A percentile compares a stretch with the other conserved stretches of the same genome.
Evolutionary conservation across 2,888 invertebrate species (phyloP).

Genomic region (Acanthosepion pharaonis): DNA sequence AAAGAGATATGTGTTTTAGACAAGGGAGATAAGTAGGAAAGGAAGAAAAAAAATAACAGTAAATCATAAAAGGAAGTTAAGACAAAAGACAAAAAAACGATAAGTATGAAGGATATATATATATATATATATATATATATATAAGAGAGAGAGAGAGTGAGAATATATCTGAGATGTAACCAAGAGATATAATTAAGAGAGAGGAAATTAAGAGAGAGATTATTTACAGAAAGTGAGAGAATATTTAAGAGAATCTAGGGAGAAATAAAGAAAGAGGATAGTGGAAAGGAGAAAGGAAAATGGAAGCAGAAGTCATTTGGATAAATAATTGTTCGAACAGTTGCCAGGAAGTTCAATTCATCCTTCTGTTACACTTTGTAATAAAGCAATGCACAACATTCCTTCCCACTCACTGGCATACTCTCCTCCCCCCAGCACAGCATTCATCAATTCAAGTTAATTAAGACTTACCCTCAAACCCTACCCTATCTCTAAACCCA

Average conservation of each 20-base stretch:
- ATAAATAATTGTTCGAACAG: constrained; percentile 8
- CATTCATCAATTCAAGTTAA: constrained; percentile 33
- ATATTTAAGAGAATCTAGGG: background rate
- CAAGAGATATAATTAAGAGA: background rate
- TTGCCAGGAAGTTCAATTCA: constrained; percentile 33
- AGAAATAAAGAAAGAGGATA: background rate
- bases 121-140: background rate
- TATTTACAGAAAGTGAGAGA: background rate
- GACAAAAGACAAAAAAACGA: no score
- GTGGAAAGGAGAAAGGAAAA: background rate
- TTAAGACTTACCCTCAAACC: constrained; percentile 33
- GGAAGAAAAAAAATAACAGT: background rate
- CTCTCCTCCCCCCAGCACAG: background rate
- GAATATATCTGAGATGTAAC: background rate
- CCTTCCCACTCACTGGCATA: background rate
- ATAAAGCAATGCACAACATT: constrained; percentile 33
- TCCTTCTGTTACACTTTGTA: constrained; percentile 33
- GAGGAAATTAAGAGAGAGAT: constrained; percentile 10
- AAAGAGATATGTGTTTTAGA: background rate
- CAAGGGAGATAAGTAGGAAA: background rate
- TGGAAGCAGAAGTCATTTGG: background rate
- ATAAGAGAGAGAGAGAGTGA: no score
- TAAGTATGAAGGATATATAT: no score
- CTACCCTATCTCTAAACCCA: background rate
- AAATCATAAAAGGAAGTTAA: no score